A percentile compares a stretch with the other conserved stretches of the same genome.
phyloP scores from a whole-genome alignment of 2,113 vertebrate genomes.

The Poecile atricapillus region DNA sequence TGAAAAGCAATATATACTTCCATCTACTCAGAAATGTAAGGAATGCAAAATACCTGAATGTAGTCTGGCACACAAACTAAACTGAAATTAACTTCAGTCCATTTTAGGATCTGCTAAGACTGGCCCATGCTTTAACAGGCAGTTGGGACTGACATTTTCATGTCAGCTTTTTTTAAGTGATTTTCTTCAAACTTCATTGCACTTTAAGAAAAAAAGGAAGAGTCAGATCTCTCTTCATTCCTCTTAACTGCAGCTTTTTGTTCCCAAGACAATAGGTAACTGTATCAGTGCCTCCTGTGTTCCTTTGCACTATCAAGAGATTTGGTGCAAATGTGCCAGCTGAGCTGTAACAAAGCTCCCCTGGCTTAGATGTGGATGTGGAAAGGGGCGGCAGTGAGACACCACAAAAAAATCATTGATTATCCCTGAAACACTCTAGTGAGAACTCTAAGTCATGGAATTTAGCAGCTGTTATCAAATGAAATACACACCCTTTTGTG shows the following conservation, averaged over 20 bases:
- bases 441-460: background rate
- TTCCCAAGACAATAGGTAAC: background rate
- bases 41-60: constrained; percentile 52
- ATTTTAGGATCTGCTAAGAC: background rate
- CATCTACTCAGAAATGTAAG: constrained; percentile 9
- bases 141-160: background rate
- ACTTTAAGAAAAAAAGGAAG: background rate
- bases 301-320: background rate
- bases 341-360: background rate
- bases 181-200: background rate
- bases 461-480: background rate
- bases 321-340: background rate
- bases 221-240: background rate
- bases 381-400: background rate
- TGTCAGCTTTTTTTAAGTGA: background rate
- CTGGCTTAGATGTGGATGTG: background rate
- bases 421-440: background rate
- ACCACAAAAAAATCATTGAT: background rate
- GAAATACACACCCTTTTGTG: background rate
- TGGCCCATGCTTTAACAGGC: background rate
- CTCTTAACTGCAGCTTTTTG: background rate
- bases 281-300: background rate
- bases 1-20: background rate
- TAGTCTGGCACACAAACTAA: background rate
- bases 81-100: background rate